Evolutionary conservation across 2,888 invertebrate genomes (phyloP), one percentile per base, ranked within the genome.

Genomic region (Ophion obscuratus): DNA sequence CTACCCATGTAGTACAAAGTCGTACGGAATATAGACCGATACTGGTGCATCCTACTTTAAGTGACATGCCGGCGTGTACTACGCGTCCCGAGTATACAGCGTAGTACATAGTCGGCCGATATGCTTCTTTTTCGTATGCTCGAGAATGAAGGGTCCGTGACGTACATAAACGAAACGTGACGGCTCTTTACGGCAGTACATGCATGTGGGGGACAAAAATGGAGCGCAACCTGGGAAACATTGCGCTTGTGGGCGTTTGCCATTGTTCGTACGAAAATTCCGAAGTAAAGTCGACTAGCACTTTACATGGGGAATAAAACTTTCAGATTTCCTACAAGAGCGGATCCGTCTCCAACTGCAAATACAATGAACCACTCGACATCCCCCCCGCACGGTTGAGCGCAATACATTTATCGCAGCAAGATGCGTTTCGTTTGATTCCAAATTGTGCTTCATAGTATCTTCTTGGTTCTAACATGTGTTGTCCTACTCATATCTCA

Each of bases 121-220:
- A 75, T 66, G 67, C 67, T 47, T 61, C 31, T 70, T 64, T 20
- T 40, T 40, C 70, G 64, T 75, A 64, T 47, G 61, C 74, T 61
- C 74, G 59, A 36, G 36, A 40, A 82, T 64, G 68, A 82, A 40
- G 40, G 7, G 31, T 66, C 53, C 66, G 68, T 74, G 75, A 71
- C 61, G 40, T 77, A 78, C 78, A 78, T 81, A 81, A 81, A 85
- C 77, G 84, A 61, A 84, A 84, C 84, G 81, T 77, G 84, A 84
- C 76, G 47, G 71, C 76, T 80, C 73, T 70, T 76, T 73, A 64
- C 61, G 77, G 67, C 40, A 17, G 20, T 40, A 31, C 27, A 20
- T 17, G 61, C 67, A 73, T 67, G 64, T n/a, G 67, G 57, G 27
- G 44, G 31, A 73, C 40, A 9, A 62, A 83, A 31, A 71, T 14